phyloP scores from a whole-genome alignment of 2,113 vertebrate species.

The Cyanoderma ruficeps region DNA sequence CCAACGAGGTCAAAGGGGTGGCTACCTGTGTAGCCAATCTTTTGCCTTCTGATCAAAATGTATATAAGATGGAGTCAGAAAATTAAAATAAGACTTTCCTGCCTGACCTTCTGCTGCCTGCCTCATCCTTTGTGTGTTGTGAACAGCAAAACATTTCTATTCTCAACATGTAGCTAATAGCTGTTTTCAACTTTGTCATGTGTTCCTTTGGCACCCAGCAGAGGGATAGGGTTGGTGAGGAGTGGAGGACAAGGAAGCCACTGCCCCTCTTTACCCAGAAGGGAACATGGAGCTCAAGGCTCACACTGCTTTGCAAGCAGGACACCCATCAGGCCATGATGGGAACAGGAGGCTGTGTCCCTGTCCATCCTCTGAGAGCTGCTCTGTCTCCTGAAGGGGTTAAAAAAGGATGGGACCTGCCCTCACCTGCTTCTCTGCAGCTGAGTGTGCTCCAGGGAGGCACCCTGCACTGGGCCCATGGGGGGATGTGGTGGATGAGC shows the following conservation, averaged over 20 bases:
- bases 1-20: no score
- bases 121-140: no score
- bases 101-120: no score
- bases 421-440: neutral
- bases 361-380: neutral
- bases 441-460: neutral
- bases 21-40: no score
- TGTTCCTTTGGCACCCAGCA: neutral
- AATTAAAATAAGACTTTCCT: no score
- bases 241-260: neutral
- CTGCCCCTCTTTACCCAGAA: neutral
- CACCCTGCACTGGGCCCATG: accelerated
- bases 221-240: neutral
- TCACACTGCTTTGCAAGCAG: neutral
- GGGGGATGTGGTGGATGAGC: neutral
- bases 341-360: neutral
- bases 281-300: accelerated
- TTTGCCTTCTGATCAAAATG: no score
- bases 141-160: neutral
- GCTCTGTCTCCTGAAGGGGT: neutral
- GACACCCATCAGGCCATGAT: accelerated
- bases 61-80: no score
- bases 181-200: neutral
- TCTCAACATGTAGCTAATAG: neutral
- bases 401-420: neutral